Percentiles rank a stretch among this genome's conserved stretches.
phyloP scores from a whole-genome alignment of 2,113 vertebrate species.

The Ptychochromis oligacanthus region DNA sequence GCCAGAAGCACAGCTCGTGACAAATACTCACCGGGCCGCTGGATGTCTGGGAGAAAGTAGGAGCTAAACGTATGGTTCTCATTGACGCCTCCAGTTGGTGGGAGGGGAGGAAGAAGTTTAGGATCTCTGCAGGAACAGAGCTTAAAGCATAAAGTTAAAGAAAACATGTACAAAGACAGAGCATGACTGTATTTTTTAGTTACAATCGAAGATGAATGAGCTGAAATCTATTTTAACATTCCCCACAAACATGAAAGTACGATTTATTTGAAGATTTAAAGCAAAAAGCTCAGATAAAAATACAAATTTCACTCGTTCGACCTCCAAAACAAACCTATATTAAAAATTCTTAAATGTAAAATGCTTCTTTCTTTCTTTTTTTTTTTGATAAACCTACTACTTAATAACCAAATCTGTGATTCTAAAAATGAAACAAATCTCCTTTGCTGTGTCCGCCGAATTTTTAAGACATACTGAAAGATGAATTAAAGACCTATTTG shows the following conservation, averaged over 20 bases:
- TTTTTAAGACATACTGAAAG: neutral
- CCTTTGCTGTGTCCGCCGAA: neutral
- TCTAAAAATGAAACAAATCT: neutral
- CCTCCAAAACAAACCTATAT: neutral
- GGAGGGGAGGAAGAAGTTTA: slow-evolving; percentile 93
- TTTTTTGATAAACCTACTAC: neutral
- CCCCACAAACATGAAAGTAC: neutral
- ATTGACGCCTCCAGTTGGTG: slow-evolving; percentile 91
- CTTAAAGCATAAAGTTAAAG: slow-evolving; percentile 80
- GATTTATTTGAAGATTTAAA: neutral
- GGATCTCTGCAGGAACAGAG: slow-evolving; percentile 77
- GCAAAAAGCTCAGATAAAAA: neutral
- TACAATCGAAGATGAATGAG: neutral
- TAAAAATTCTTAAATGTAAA: neutral
- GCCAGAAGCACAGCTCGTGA: neutral
- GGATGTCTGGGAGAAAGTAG: slow-evolving; percentile 69
- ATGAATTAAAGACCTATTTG: neutral
- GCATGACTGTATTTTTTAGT: neutral
- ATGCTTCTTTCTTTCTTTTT: no score
- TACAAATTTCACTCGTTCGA: neutral
- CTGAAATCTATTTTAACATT: neutral
- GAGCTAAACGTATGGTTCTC: slow-evolving; percentile 83
- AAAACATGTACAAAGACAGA: neutral
- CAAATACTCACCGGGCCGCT: slow-evolving; percentile 78
- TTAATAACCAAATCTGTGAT: neutral